These are phyloP conservation scores for Neosilurus hyrtlii DNA, from an alignment of 2,797 vertebrate genomes.

Conservation along the genomic window DNA sequence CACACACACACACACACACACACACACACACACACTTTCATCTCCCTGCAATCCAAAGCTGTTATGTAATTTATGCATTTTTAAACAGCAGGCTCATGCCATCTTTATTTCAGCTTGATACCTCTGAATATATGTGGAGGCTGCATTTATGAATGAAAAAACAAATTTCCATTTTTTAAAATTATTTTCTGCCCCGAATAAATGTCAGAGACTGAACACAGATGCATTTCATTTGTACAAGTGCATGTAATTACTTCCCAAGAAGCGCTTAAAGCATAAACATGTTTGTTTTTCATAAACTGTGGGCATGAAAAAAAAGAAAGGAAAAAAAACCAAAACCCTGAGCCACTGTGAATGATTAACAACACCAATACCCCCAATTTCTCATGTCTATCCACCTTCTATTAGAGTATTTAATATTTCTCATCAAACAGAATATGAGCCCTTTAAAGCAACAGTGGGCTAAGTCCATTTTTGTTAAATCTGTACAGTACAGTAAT, in stretches of 20 bases:
- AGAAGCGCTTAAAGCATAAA: background rate
- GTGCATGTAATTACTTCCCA: background rate
- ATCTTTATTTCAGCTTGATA: background rate
- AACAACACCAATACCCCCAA: fast-evolving
- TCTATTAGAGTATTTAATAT: background rate
- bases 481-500: too few species aligned
- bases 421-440: background rate
- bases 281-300: constrained; percentile 6
- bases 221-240: background rate
- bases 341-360: background rate
- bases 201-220: background rate
- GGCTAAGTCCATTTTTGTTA: too few species aligned
- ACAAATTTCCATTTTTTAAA: background rate
- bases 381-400: background rate
- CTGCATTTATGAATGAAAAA: background rate
- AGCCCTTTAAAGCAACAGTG: too few species aligned
- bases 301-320: background rate
- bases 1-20: background rate
- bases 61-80: background rate
- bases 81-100: background rate
- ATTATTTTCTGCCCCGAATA: constrained; percentile 14
- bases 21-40: constrained; percentile 5
- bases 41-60: background rate
- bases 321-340: too few species aligned
- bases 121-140: background rate